Evolutionary conservation across 2,888 invertebrate species (phyloP).

Genomic region (Mactromeris polynyma): DNA sequence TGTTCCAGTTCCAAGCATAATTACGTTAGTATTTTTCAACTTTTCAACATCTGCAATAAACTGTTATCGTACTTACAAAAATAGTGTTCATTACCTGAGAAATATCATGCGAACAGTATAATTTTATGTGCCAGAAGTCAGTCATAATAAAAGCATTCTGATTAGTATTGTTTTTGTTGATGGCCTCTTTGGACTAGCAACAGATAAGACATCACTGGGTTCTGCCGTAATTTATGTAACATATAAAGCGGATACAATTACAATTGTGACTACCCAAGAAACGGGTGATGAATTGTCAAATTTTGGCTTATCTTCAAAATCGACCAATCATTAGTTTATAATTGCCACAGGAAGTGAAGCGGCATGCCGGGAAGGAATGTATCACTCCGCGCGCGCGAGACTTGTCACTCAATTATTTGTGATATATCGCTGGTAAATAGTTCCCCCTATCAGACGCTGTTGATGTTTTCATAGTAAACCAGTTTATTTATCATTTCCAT

Average conservation of each 20-base stretch:
- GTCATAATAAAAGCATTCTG: too few species aligned
- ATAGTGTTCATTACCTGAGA: too few species aligned
- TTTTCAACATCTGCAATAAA: too few species aligned
- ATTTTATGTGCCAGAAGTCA: too few species aligned
- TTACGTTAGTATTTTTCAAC: too few species aligned
- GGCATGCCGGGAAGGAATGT: slow-evolving; percentile 70
- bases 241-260: not conserved
- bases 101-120: too few species aligned
- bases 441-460: slow-evolving; percentile 69
- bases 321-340: slow-evolving; percentile 65
- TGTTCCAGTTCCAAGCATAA: too few species aligned
- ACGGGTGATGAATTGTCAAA: slow-evolving; percentile 33
- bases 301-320: slow-evolving; percentile 58
- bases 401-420: slow-evolving; percentile 72
- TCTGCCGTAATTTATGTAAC: slow-evolving; percentile 1
- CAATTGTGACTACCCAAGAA: not conserved
- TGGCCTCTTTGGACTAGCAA: not conserved
- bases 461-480: slow-evolving; percentile 70
- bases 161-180: not conserved
- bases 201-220: not conserved
- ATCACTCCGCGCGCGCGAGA: slow-evolving; percentile 70
- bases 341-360: slow-evolving; percentile 66
- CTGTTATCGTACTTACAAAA: too few species aligned
- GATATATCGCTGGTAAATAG: slow-evolving; percentile 70
- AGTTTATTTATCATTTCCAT: slow-evolving; percentile 69